Evolutionary conservation across 2,797 vertebrate genomes (phyloP).

Genomic region (Remorina albescens): DNA sequence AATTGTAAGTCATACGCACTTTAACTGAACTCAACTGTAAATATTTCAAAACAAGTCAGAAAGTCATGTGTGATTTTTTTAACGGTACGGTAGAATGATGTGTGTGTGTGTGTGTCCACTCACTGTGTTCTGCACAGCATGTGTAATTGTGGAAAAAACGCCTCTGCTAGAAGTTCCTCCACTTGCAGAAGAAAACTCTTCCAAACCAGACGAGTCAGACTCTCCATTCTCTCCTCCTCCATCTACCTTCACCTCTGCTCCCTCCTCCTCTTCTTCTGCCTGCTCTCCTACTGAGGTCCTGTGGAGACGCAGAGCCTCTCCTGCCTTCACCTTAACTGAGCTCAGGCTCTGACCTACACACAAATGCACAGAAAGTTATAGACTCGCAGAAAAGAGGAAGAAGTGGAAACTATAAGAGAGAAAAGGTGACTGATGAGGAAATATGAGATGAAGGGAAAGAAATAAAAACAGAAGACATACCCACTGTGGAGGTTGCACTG

Average conservation of each 20-base stretch:
- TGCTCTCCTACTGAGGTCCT: slow-evolving; percentile 75
- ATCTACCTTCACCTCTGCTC: slow-evolving; percentile 51
- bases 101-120: slow-evolving; percentile 68
- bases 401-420: no score
- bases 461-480: slow-evolving; percentile 78
- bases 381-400: not conserved
- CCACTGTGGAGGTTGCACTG: slow-evolving; percentile 93
- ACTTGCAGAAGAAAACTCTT: slow-evolving; percentile 61
- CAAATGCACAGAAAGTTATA: slow-evolving; percentile 16
- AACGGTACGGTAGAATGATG: no score
- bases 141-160: slow-evolving; percentile 92
- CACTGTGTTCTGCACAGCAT: slow-evolving; percentile 94
- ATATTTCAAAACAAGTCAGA: no score
- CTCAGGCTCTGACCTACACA: slow-evolving; percentile 91
- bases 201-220: slow-evolving; percentile 23
- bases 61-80: no score
- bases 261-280: slow-evolving; percentile 59
- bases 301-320: slow-evolving; percentile 76
- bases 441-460: not conserved
- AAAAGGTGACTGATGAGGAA: not conserved
- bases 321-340: slow-evolving; percentile 90
- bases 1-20: no score
- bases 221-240: slow-evolving; percentile 44
- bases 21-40: no score
- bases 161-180: slow-evolving; percentile 83